Base-by-base conservation (phyloP, 2,113 vertebrate genomes). In the Oryctolagus cuniculus region DNA sequence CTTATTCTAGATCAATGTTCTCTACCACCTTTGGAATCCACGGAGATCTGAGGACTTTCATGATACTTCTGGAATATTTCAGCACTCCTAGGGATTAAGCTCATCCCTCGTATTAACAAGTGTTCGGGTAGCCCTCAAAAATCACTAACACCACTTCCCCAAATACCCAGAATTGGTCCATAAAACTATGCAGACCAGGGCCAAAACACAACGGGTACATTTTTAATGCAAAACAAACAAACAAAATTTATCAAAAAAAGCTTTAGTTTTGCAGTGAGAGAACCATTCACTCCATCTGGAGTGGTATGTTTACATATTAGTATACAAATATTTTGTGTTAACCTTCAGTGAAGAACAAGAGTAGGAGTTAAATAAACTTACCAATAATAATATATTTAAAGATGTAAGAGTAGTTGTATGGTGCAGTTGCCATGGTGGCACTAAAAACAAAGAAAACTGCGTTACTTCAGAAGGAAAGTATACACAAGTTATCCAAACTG, bases 331-430 rank as follows among this genome's bases (percentile, higher is more conserved):
- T 74, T 72, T 77, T 64, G 2, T 49, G 75, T 75, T 78, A 95
- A 90, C 31, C 51, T 69, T 91, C 72, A 89, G 89, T 95, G 9
- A 6, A 53, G 24, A 89, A 91, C 27, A 92, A 85, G 25, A 90
- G 38, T 44, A 0, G 74, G 92, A 63, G 31, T 88, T 91, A 44
- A 63, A 55, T 2, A 6, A 31, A 99, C 99, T 99, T 98, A 99
- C 99, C 99, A 97, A 99, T 99, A 97, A 99, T 99, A 98, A 99
- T 99, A 98, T 99, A 99, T 95, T 99, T 99, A 98, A 99, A 99
- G 99, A 99, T 99, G 99, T 99, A 99, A 95, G 99, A 99, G 96
- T 99, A 99, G 98, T 99, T 99, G 98, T 99, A 99, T 84, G 99
- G 99, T 98, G 99, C 99, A 89, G 99, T 99, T 98, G 99, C 99